Percentiles rank a stretch among this genome's conserved stretches.
phyloP scores from a whole-genome alignment of 2,888 invertebrate species.

The Scaptomyza reducta region DNA sequence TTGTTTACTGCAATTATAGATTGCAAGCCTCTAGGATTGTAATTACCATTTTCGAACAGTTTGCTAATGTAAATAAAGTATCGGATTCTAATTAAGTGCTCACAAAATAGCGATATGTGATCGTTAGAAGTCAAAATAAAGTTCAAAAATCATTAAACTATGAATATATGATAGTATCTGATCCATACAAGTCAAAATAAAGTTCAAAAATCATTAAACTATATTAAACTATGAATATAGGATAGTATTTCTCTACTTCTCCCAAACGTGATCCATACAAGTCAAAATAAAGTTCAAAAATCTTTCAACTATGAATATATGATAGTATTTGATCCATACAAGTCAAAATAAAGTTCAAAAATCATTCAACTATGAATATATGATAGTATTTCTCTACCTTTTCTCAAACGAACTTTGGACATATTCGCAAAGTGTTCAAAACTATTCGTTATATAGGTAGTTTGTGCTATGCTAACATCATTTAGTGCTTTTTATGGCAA shows the following conservation, averaged over 20 bases:
- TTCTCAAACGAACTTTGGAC: background rate
- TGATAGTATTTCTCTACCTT: background rate
- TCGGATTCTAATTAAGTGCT: background rate
- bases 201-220: too few species aligned
- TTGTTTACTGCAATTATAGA: background rate
- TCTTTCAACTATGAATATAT: too few species aligned
- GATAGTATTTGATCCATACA: too few species aligned
- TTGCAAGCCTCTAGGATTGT: background rate
- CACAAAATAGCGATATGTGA: conserved; percentile 10
- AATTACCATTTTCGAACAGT: too few species aligned
- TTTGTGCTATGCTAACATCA: background rate
- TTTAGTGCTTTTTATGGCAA: background rate
- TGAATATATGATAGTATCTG: conserved; percentile 3
- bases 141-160: conserved; percentile 3
- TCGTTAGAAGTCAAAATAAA: conserved; percentile 1
- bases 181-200: background rate
- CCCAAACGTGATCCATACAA: background rate
- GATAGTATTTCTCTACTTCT: too few species aligned
- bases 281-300: background rate
- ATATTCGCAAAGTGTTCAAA: background rate
- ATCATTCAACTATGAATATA: conserved; percentile 3
- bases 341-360: conserved; percentile 3
- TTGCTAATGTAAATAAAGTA: background rate
- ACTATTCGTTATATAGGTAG: background rate
- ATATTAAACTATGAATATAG: too few species aligned